Evolutionary conservation across 1,140 invertebrate species (phyloP).

Genomic region (Homarus americanus): DNA sequence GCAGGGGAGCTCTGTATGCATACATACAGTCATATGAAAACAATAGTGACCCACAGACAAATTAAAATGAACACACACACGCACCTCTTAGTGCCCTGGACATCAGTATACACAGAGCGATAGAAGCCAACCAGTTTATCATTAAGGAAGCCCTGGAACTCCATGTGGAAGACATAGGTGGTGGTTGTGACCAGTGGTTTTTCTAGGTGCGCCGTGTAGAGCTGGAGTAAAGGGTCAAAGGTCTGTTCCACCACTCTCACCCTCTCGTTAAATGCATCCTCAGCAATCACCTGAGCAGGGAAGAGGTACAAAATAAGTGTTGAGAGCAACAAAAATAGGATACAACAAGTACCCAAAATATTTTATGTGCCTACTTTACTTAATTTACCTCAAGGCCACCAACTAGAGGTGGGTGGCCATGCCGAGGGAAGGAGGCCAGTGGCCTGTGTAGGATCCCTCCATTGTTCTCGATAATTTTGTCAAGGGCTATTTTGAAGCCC

Average conservation of each 20-base stretch:
- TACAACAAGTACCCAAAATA: too few species aligned
- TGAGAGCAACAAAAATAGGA: too few species aligned
- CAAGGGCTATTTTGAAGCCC: too few species aligned
- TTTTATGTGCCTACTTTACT: too few species aligned
- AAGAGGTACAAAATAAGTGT: too few species aligned
- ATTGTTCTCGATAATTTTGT: too few species aligned
- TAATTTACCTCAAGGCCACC: too few species aligned
- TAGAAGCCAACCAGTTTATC: constrained; percentile 97
- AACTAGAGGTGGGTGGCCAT: too few species aligned
- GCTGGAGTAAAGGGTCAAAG: not conserved
- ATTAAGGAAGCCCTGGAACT: constrained; percentile 91
- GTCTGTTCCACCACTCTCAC: not conserved
- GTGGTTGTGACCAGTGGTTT: constrained; percentile 82
- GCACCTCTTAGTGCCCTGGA: constrained; percentile 10
- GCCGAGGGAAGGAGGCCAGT: too few species aligned
- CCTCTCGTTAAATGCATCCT: not conserved
- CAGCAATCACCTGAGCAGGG: not conserved
- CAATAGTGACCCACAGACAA: not conserved
- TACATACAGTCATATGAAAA: too few species aligned
- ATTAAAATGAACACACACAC: not conserved
- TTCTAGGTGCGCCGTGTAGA: constrained; percentile 77
- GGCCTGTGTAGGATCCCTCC: too few species aligned
- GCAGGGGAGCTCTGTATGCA: too few species aligned
- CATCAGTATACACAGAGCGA: constrained; percentile 88
- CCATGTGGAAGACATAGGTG: constrained; percentile 85